Conservation (phyloP, 2,113 vertebrate species). For the Aspidoscelis tigris region DNA sequence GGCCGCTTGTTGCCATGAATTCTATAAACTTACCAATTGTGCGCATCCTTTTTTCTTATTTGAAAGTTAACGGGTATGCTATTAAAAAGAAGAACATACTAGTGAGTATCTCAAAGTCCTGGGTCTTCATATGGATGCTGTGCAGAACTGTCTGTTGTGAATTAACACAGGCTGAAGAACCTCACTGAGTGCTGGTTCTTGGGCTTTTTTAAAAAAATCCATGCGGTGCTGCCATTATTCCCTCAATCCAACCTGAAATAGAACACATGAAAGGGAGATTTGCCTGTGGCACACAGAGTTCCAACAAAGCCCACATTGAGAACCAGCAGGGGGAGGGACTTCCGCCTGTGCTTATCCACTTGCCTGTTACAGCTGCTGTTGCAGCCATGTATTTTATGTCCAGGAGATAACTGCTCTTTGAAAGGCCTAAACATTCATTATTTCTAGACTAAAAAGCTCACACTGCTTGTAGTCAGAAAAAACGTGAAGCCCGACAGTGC, state of each 20-base stretch:
- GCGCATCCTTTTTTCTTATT: too few relatives aligned
- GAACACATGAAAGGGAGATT: too few relatives aligned
- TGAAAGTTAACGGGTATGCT: background rate
- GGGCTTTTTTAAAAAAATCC: too few relatives aligned
- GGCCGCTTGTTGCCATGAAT: background rate
- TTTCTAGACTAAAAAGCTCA: constrained; percentile 8
- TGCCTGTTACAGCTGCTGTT: too few relatives aligned
- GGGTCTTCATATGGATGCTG: background rate
- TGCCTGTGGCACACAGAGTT: too few relatives aligned
- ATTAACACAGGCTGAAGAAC: background rate
- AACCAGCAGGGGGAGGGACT: too few relatives aligned
- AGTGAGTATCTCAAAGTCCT: background rate
- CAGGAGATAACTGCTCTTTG: background rate
- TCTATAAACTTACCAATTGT: background rate
- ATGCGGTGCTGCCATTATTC: too few relatives aligned
- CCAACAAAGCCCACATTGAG: too few relatives aligned
- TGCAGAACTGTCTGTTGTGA: too few relatives aligned
- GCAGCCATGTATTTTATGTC: background rate
- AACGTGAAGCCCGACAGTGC: constrained; percentile 8
- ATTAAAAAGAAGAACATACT: background rate
- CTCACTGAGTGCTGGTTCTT: background rate
- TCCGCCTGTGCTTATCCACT: too few relatives aligned
- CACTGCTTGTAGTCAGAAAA: constrained; percentile 6
- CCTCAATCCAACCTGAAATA: too few relatives aligned
- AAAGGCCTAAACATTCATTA: constrained; percentile 3